Base-by-base conservation (phyloP, 2,888 invertebrate species). In the Sabellastarte sp. region DNA sequence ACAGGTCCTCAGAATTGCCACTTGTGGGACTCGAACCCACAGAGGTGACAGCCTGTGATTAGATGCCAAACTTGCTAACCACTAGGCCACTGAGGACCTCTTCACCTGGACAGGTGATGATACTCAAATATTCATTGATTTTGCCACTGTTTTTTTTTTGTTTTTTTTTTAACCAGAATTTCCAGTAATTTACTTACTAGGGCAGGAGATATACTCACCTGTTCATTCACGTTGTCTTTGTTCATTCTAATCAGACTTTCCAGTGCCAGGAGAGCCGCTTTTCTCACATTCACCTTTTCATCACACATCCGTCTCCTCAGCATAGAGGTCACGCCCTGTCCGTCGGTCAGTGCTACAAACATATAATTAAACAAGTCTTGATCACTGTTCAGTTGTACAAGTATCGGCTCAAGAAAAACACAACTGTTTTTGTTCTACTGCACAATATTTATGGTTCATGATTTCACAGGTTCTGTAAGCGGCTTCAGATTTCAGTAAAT, bases 211-310 rank as follows among this genome's bases (percentile, higher is more conserved):
- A 20, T 15, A 10, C 10, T 41, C 41, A 41, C 41, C 41, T 41
- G 41, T 20, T 41, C 20, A 20, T 41, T 41, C 10, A 41, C 20
- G 41, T 41, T 41, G 41, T 41, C 20, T 10, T 20, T 41, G 41
- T 41, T 41, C 10, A 41, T 29, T 3, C 76, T 74, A 57, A 85
- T 78, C 3, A 85, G 73, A 60, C 73, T 78, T 68, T 85, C 84
- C 50, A 86, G 64, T 24, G 85, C 84, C 63, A 83, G 83, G 3
- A 86, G 65, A n/a, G 86, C 84, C 20, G 84, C 79, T 69, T 85
- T 86, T 4, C 88, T 80, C n/a, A 88, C 87, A 66, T 84, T 80
- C n/a, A 86, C 87, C 74, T 87, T 86, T 57, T 86, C 86, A 69
- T 88, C 88, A n/a, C 82, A 76, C 26, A 84, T 77, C 52, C 87